These are phyloP conservation scores for Enhydra lutris DNA, from an alignment of 2,113 vertebrate genomes.

Conservation along the genomic window DNA sequence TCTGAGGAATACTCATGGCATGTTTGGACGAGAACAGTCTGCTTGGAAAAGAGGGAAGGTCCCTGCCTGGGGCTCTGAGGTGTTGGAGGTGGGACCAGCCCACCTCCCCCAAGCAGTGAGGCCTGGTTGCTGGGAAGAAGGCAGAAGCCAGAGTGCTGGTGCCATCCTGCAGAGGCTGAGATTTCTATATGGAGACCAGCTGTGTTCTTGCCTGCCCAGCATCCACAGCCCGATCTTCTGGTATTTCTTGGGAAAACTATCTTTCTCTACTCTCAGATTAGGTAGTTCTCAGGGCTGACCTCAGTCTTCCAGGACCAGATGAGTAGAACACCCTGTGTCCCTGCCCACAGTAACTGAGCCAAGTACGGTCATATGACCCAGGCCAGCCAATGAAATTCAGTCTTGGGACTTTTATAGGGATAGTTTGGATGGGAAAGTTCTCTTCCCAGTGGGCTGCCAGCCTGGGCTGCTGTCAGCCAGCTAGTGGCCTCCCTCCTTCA, in stretches of 20 bases:
- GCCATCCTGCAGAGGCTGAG: fast-evolving
- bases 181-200: fast-evolving
- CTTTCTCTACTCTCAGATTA: too few relatives aligned
- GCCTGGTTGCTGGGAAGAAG: background rate
- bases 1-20: background rate
- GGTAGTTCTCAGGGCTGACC: background rate
- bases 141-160: background rate
- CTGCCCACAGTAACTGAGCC: background rate
- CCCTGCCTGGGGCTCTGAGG: background rate
- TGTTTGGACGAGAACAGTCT: background rate
- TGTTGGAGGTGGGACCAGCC: background rate
- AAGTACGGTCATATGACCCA: background rate
- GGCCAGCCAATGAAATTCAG: background rate
- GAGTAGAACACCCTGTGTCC: background rate
- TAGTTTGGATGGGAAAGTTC: background rate
- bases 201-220: background rate
- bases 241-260: background rate
- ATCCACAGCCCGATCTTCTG: too few relatives aligned
- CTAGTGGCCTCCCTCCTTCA: background rate
- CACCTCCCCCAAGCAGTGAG: fast-evolving
- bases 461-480: background rate
- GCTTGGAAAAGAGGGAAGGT: background rate
- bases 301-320: background rate
- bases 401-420: background rate
- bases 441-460: background rate